These are phyloP conservation scores for Lepidocolaptes lacrymiger DNA, from an alignment of 2,797 vertebrate species.

Conservation along the genomic window DNA sequence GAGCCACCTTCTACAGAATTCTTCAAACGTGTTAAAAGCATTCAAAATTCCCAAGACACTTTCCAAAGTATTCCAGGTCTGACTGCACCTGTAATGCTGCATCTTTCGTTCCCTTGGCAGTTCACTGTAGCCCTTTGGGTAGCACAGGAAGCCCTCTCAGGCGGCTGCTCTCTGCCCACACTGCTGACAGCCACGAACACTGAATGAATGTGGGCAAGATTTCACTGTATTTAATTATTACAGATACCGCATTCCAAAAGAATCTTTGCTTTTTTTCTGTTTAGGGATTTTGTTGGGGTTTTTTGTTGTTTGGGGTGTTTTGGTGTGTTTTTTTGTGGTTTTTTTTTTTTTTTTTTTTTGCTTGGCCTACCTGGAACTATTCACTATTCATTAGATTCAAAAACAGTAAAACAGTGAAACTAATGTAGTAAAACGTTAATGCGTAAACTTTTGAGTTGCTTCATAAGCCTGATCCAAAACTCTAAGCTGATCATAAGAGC, in stretches of 20 bases:
- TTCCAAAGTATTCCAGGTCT: not conserved
- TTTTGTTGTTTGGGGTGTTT: no score
- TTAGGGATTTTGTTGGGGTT: no score
- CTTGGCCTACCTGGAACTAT: not conserved
- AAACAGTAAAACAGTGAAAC: not conserved
- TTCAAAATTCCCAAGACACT: not conserved
- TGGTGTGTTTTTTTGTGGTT: no score
- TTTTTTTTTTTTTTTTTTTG: no score
- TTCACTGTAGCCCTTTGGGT: not conserved
- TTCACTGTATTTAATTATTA: not conserved
- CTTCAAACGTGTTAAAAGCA: not conserved
- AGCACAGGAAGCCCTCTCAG: not conserved
- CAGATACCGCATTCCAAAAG: not conserved
- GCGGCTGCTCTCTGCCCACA: not conserved
- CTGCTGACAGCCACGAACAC: not conserved
- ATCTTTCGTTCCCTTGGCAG: not conserved
- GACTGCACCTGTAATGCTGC: not conserved
- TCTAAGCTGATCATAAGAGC: not conserved
- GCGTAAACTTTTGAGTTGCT: not conserved
- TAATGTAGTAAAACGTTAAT: not conserved
- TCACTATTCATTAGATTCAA: not conserved
- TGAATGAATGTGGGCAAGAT: not conserved
- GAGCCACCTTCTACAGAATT: not conserved
- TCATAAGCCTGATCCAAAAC: not conserved
- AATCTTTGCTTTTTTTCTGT: no score